A percentile compares a stretch with the other conserved stretches of the same genome.
Evolutionary conservation across 2,113 vertebrate genomes (phyloP).

Genomic region (Malurus melanocephalus): DNA sequence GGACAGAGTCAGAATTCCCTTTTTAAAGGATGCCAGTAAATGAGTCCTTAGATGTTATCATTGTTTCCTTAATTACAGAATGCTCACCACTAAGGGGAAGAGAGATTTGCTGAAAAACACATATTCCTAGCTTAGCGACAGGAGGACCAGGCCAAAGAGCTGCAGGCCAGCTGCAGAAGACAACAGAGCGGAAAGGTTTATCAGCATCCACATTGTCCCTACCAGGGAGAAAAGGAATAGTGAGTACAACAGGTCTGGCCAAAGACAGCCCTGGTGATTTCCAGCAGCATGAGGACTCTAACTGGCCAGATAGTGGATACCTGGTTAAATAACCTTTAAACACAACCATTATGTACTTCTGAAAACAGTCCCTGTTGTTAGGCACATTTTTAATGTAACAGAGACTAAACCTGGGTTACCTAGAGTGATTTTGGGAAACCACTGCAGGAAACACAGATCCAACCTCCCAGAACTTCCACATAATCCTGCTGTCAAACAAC

Average conservation of each 20-base stretch:
- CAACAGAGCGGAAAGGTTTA: not conserved
- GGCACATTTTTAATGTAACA: not conserved
- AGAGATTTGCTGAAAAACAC: not conserved
- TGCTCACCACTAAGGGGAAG: not conserved
- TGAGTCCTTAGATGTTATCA: not conserved
- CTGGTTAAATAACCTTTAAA: not conserved
- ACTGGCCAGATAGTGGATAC: not conserved
- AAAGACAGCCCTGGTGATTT: not conserved
- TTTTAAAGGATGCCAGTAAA: not conserved
- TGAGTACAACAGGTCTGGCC: not conserved
- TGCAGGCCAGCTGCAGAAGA: not conserved
- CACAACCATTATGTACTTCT: not conserved
- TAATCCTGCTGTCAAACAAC: not conserved
- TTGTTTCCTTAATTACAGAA: not conserved
- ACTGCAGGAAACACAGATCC: not conserved
- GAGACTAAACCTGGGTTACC: not conserved
- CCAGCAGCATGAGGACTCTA: not conserved
- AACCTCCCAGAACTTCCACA: not conserved
- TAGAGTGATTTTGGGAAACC: not conserved
- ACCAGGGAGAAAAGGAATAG: not conserved
- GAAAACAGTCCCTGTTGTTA: not conserved
- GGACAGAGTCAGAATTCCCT: not conserved
- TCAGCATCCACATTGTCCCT: not conserved
- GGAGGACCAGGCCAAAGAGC: not conserved
- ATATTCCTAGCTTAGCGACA: not conserved